These are phyloP conservation scores for Tubulanus polymorphus DNA, from an alignment of 2,888 invertebrate species.

Conservation along the genomic window DNA sequence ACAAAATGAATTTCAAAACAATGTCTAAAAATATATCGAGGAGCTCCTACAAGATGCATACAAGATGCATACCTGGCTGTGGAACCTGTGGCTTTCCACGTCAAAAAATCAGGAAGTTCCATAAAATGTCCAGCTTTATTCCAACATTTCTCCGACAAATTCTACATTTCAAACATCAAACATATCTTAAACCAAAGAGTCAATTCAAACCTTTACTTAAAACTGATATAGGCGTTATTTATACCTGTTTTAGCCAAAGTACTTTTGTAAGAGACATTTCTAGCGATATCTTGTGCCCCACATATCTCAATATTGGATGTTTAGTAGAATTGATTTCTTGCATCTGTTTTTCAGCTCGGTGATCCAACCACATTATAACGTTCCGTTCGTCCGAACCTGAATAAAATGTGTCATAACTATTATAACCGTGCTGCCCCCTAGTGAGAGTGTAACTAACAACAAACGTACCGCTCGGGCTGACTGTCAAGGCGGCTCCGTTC, in stretches of 20 bases:
- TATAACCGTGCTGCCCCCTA: too few relatives aligned
- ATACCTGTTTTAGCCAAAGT: constrained; percentile 76
- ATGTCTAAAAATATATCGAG: background rate
- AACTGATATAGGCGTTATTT: background rate
- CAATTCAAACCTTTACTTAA: background rate
- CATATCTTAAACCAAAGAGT: background rate
- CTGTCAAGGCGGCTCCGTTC: constrained; percentile 56
- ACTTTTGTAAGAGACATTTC: constrained; percentile 97
- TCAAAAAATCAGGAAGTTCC: constrained; percentile 89
- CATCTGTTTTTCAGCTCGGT: constrained; percentile 65
- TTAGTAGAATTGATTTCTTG: constrained; percentile 71
- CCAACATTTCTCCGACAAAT: constrained; percentile 63
- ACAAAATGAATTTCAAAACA: background rate
- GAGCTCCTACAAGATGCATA: background rate
- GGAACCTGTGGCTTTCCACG: constrained; percentile 83
- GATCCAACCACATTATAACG: constrained; percentile 54
- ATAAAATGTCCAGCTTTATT: constrained; percentile 71
- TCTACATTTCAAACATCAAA: constrained; percentile 21
- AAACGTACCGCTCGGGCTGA: constrained; percentile 35
- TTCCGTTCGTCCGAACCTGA: constrained; percentile 61
- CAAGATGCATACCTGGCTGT: constrained; percentile 59
- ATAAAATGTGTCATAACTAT: too few relatives aligned
- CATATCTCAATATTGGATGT: constrained; percentile 75
- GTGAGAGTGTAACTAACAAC: background rate
- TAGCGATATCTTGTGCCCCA: constrained; percentile 88